Conservation (phyloP, 2,113 vertebrate species). For the Lophochroa leadbeateri region DNA sequence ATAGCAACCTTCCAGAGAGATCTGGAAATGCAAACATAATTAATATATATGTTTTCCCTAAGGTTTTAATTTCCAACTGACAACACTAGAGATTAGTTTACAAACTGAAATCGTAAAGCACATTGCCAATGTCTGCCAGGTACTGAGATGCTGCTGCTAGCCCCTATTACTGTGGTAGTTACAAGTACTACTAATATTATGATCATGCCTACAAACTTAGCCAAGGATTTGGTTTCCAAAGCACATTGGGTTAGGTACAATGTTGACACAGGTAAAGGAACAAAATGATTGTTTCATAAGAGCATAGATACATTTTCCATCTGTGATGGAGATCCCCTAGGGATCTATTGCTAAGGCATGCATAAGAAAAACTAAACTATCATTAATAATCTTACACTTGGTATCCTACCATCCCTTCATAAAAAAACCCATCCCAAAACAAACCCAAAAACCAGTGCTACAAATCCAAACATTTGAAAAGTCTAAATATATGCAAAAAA, state of each 20-base stretch:
- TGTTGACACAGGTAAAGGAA: not conserved
- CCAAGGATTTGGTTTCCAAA: not conserved
- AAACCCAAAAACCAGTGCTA: not conserved
- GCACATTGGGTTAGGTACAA: not conserved
- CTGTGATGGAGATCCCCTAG: not conserved
- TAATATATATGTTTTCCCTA: not conserved
- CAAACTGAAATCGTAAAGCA: not conserved
- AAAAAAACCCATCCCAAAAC: not conserved
- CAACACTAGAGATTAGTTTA: not conserved
- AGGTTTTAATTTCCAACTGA: conserved; percentile 6
- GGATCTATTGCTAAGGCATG: not conserved
- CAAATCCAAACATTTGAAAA: not conserved
- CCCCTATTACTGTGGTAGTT: not conserved
- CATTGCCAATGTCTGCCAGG: not conserved
- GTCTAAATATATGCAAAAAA: not conserved
- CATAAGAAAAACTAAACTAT: not conserved
- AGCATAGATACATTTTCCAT: not conserved
- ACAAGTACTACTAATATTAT: not conserved
- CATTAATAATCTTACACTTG: not conserved
- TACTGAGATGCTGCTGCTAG: not conserved
- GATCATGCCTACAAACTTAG: not conserved
- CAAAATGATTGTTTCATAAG: not conserved
- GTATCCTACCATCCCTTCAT: not conserved
- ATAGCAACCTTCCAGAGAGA: not conserved
- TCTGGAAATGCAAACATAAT: not conserved